A percentile compares a stretch with the other conserved stretches of the same genome.
Conservation (phyloP, 2,888 invertebrate species). For the Thecophora atra region DNA sequence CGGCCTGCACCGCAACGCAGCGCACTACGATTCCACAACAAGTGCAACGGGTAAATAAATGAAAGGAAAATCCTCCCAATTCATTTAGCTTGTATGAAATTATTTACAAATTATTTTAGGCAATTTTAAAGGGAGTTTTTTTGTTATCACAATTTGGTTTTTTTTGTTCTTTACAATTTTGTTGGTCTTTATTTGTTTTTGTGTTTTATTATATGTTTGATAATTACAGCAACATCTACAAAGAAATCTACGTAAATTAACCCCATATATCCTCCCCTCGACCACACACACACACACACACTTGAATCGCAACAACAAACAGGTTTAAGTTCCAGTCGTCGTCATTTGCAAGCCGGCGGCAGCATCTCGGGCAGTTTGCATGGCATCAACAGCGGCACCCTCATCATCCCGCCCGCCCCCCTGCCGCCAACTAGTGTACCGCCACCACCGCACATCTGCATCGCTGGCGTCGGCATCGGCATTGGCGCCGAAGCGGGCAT, state of each 20-base stretch:
- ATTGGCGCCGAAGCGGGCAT: constrained; percentile 51
- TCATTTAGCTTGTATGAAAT: not conserved
- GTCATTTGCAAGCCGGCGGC: constrained; percentile 65
- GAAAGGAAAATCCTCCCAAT: not conserved
- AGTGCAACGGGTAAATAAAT: constrained; percentile 64
- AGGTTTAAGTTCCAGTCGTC: constrained; percentile 66
- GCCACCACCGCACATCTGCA: constrained; percentile 66
- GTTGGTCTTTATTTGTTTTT: constrained; percentile 32
- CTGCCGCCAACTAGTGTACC: constrained; percentile 65
- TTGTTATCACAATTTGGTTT: constrained; percentile 24
- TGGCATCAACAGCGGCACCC: constrained; percentile 63
- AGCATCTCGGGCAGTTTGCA: constrained; percentile 67
- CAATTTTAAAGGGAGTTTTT: too few relatives aligned
- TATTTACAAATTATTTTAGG: not conserved
- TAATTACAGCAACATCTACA: too few relatives aligned
- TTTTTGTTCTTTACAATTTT: constrained; percentile 45
- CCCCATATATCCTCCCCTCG: not conserved
- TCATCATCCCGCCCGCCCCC: constrained; percentile 66
- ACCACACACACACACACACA: not conserved
- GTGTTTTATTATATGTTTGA: constrained; percentile 10
- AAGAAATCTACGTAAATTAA: not conserved
- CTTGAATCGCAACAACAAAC: constrained; percentile 38
- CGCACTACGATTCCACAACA: constrained; percentile 66
- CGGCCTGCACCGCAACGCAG: constrained; percentile 64
- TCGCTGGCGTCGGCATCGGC: constrained; percentile 59